Percentiles rank a stretch among this genome's conserved stretches.
phyloP scores from a whole-genome alignment of 2,797 vertebrate species.

The Enteromius argenteus region DNA sequence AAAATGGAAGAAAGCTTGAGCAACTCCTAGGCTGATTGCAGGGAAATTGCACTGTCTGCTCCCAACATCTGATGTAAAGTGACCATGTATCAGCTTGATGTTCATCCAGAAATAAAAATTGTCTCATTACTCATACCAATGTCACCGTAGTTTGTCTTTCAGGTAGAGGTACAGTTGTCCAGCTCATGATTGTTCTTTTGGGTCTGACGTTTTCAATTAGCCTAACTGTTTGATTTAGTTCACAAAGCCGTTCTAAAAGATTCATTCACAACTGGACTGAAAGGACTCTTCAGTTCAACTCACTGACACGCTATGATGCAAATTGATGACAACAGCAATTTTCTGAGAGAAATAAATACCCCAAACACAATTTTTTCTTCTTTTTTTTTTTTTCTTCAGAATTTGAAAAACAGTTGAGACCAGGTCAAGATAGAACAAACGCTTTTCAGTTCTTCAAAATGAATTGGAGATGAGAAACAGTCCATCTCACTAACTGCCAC shows the following conservation, averaged over 20 bases:
- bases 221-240: neutral
- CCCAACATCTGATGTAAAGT: neutral
- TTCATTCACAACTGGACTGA: neutral
- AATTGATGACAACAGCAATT: neutral
- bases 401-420: neutral
- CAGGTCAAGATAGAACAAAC: neutral
- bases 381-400: neutral
- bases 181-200: neutral
- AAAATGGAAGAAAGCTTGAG: neutral
- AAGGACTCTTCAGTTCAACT: neutral
- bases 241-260: neutral
- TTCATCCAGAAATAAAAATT: neutral
- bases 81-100: neutral
- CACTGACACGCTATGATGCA: neutral
- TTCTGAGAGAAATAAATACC: neutral
- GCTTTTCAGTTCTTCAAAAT: neutral
- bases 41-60: constrained; percentile 19
- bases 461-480: neutral
- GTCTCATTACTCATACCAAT: neutral
- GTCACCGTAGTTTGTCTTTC: neutral
- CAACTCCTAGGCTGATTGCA: neutral
- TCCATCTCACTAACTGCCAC: neutral
- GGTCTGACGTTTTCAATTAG: neutral
- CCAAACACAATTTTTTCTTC: too few species aligned
- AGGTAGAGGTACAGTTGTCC: neutral